Base-by-base conservation (phyloP, 2,113 vertebrate genomes). In the Helogale parvula region DNA sequence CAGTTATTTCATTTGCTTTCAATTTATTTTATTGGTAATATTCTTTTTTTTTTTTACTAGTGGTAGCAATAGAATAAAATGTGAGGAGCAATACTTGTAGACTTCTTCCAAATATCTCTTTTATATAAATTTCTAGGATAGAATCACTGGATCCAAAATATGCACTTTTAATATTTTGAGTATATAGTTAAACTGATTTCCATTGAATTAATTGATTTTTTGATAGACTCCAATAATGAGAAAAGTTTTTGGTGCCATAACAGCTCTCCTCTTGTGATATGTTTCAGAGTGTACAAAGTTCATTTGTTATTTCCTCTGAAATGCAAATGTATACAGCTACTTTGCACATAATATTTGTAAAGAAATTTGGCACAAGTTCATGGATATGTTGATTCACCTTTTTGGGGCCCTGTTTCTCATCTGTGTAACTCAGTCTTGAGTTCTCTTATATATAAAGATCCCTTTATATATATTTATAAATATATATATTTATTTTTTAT, bases 1-100 rank as follows among this genome's bases (percentile, higher is more conserved):
- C 69, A 94, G 52, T 47, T 35, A 65, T 35, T 90, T 93, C 57
- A 71, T 94, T 94, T 90, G 68, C 9, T 88, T 97, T 92, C 6
- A 66, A 63, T 50, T 93, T 71, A 92, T 94, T 81, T 80, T 76
- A 84, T 69, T 96, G 66, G 45, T 65, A 68, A 25, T 88, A 52
- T 5, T 80, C 27, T 54, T 57, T 54, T 82, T 54, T 79, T 68
- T 93, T 81, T 84, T 80, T 35, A 68, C 88, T 81, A 57, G 25
- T 82, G 83, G 38, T 90, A 54, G 35, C 60, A 84, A 84, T 81
- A 93, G 65, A 87, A 92, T 86, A 76, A 93, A 90, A 54, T 80
- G 47, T 65, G 45, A 95, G 50, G 23, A 87, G 88, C 0, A 21
- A 33, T 71, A 54, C 86, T 93, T 82, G 57, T 41, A 92, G 76